These are phyloP conservation scores for Chitala chitala DNA, from an alignment of 2,113 vertebrate species.

Conservation along the genomic window DNA sequence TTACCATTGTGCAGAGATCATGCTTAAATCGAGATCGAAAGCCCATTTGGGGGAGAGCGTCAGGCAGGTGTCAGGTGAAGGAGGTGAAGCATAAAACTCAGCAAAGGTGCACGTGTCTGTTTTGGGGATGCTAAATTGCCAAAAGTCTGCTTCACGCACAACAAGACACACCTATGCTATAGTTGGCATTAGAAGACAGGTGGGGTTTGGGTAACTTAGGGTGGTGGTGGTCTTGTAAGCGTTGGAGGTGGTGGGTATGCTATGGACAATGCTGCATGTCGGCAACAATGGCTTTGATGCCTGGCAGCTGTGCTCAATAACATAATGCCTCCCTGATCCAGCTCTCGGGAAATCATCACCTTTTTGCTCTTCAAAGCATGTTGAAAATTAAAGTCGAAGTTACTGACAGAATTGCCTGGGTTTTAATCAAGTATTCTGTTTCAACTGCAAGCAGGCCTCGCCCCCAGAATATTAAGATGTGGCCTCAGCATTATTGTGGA, in stretches of 20 bases:
- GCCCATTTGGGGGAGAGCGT: no score
- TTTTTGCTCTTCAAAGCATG: conserved; percentile 61
- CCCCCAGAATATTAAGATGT: conserved; percentile 68
- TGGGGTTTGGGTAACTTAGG: background rate
- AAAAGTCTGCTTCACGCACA: no score
- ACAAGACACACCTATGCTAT: no score
- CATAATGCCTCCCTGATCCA: conserved; percentile 38
- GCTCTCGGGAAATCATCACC: conserved; percentile 74
- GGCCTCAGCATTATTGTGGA: conserved; percentile 48
- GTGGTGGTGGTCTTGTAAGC: background rate
- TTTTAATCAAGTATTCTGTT: conserved; percentile 83
- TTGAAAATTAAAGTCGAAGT: conserved; percentile 58
- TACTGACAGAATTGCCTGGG: conserved; percentile 57
- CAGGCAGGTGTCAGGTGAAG: no score
- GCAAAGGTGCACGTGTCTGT: background rate
- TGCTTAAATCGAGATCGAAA: no score
- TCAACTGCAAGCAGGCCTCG: conserved; percentile 60
- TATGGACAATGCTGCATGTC: conserved; percentile 34
- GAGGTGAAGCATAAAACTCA: no score
- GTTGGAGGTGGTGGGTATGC: background rate
- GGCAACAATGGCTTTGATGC: conserved; percentile 45
- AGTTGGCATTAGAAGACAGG: background rate
- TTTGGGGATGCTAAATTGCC: conserved; percentile 16
- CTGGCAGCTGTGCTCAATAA: conserved; percentile 44
- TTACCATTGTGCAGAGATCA: no score